A percentile compares a stretch with the other conserved stretches of the same genome.
Conservation (phyloP, 2,797 vertebrate species). For the Pelochelys cantorii region DNA sequence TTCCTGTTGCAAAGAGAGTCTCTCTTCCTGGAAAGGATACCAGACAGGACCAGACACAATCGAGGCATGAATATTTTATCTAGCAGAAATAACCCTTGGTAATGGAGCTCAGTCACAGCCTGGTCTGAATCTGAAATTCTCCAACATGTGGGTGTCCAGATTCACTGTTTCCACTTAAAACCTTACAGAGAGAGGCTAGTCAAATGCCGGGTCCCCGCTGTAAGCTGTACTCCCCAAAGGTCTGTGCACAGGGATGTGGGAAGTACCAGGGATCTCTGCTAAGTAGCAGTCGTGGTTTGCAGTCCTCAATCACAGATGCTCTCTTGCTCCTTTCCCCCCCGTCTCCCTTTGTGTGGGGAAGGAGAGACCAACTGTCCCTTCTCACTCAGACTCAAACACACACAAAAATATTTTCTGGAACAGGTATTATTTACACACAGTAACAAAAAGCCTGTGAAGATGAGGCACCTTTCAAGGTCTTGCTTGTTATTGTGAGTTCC, state of each 20-base stretch:
- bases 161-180: background rate
- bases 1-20: background rate
- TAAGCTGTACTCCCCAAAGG: too few species aligned
- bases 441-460: background rate
- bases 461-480: constrained; percentile 35
- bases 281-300: background rate
- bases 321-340: background rate
- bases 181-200: background rate
- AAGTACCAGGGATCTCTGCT: too few species aligned
- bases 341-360: background rate
- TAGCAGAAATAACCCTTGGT: background rate
- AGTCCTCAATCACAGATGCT: background rate
- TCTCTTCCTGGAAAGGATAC: background rate
- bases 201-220: background rate
- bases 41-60: background rate
- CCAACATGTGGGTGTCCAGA: background rate
- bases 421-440: background rate
- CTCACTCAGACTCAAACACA: accelerated
- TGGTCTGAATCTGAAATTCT: background rate
- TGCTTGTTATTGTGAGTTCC: background rate
- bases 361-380: background rate
- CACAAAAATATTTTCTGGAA: background rate
- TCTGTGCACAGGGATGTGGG: background rate
- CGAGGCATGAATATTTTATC: background rate
- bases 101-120: background rate